Conservation (phyloP, 2,797 vertebrate species). For the Sebastes diaconus region DNA sequence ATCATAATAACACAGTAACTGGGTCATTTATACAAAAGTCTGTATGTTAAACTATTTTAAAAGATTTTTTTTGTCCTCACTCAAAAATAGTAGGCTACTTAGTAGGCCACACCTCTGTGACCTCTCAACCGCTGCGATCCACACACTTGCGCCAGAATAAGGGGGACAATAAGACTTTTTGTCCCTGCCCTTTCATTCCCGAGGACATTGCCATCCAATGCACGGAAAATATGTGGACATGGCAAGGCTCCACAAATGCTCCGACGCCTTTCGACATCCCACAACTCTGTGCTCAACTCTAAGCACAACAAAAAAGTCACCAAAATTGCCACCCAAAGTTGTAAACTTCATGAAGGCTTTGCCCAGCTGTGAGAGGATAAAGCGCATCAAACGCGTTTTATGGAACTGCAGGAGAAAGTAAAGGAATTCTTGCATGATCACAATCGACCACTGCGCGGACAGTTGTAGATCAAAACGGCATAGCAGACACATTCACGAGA, state of each 20-base stretch:
- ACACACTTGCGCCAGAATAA: accelerated
- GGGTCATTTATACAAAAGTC: background rate
- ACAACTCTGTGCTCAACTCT: background rate
- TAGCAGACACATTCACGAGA: background rate
- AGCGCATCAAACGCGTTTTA: constrained; percentile 14
- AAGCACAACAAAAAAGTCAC: background rate
- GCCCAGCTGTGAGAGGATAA: constrained; percentile 17
- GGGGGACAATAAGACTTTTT: background rate
- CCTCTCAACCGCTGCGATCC: background rate
- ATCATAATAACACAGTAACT: background rate
- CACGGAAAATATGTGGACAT: background rate
- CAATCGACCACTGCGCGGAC: background rate
- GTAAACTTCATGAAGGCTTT: constrained; percentile 38
- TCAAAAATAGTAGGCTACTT: background rate
- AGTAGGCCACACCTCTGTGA: background rate
- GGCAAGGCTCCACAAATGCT: background rate
- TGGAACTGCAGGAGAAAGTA: constrained; percentile 18
- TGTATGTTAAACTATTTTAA: background rate
- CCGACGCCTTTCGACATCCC: background rate
- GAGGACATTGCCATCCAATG: background rate
- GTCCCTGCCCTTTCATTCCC: background rate
- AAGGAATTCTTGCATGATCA: constrained; percentile 19
- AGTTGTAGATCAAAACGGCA: background rate
- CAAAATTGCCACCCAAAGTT: background rate
- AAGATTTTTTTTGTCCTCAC: background rate